Percentiles rank a stretch among this genome's conserved stretches.
These are phyloP conservation scores for Drosophila birchii DNA, from an alignment of 2,888 invertebrate genomes.

Conservation along the genomic window DNA sequence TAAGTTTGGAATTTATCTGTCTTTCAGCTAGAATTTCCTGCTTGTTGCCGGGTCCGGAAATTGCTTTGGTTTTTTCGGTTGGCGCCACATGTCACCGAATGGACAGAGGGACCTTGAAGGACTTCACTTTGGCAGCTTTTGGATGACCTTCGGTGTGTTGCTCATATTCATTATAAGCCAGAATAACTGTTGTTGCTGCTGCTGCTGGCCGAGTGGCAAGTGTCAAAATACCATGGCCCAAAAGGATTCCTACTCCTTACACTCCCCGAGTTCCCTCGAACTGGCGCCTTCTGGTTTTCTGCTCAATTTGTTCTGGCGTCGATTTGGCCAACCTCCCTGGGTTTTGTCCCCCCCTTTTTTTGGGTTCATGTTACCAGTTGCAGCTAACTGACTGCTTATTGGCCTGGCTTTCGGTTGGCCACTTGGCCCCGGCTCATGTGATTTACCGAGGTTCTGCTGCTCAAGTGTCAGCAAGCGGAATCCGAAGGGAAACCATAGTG, in stretches of 20 bases:
- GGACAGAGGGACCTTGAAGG: conserved; percentile 55
- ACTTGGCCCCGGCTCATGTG: conserved; percentile 37
- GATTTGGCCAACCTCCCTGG: conserved; percentile 41
- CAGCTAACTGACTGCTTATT: conserved; percentile 69
- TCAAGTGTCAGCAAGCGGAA: conserved; percentile 43
- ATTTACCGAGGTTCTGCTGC: conserved; percentile 37
- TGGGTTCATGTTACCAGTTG: conserved; percentile 63
- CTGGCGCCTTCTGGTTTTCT: conserved; percentile 84
- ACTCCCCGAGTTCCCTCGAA: conserved; percentile 9
- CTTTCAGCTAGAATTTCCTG: conserved; percentile 19
- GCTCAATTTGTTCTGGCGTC: conserved; percentile 81
- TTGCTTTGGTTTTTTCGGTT: conserved; percentile 49
- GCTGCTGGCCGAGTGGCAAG: conserved; percentile 65
- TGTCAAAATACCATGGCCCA: conserved; percentile 77
- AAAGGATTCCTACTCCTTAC: conserved; percentile 30
- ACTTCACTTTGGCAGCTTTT: conserved; percentile 46
- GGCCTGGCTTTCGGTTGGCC: conserved; percentile 43
- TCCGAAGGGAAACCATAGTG: conserved; percentile 48
- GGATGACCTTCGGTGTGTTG: conserved; percentile 76
- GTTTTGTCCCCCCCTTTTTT: conserved; percentile 21
- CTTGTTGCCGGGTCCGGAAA: conserved; percentile 45
- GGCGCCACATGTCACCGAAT: conserved; percentile 61
- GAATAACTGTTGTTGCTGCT: conserved; percentile 75
- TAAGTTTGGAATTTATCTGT: conserved; percentile 31
- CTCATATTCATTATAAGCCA: conserved; percentile 80